Conservation (phyloP, 2,113 vertebrate genomes). For the Lasiurus borealis region DNA sequence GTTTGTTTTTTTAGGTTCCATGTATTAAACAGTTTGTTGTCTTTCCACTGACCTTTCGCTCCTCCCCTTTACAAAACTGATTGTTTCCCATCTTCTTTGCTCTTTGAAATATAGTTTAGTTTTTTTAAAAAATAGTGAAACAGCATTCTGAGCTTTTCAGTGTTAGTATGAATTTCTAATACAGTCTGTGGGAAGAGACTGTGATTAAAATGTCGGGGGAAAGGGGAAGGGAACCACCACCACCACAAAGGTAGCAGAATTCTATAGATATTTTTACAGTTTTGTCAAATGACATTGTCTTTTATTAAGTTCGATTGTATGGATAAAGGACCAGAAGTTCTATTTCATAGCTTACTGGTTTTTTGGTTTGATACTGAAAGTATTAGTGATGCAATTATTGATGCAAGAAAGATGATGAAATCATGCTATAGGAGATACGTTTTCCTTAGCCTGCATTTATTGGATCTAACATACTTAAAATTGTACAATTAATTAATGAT, state of each 20-base stretch:
- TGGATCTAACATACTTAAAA: constrained; percentile 48
- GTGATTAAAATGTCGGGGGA: background rate
- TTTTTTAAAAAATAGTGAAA: background rate
- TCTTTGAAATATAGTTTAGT: constrained; percentile 42
- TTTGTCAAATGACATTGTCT: background rate
- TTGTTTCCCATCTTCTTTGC: background rate
- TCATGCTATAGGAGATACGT: background rate
- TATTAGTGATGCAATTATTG: background rate
- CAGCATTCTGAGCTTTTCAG: background rate
- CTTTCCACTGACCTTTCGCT: background rate
- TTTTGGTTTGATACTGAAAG: constrained; percentile 46
- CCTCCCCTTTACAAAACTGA: background rate
- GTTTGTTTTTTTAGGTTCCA: background rate
- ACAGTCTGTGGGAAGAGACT: background rate
- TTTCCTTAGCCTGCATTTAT: constrained; percentile 23
- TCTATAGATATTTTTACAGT: background rate
- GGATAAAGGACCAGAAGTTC: constrained; percentile 5
- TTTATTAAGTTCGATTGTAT: background rate
- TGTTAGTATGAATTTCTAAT: background rate
- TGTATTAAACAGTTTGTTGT: background rate
- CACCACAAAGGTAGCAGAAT: background rate
- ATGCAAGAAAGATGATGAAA: background rate
- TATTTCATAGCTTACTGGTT: constrained; percentile 19
- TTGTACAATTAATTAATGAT: background rate
- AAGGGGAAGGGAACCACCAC: background rate